phyloP scores from a whole-genome alignment of 2,797 vertebrate genomes.

The Cuniculus paca region DNA sequence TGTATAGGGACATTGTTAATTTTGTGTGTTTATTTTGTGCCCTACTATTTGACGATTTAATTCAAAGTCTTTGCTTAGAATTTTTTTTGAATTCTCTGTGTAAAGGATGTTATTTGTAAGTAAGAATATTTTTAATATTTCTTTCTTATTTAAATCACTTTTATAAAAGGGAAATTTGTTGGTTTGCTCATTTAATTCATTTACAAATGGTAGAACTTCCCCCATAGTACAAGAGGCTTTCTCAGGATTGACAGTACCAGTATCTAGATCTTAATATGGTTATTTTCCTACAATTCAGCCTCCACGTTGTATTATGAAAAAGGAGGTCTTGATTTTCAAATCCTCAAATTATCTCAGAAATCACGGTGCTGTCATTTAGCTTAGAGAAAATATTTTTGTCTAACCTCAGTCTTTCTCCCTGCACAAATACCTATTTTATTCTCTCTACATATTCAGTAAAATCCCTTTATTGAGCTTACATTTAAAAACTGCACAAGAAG shows the following conservation, averaged over 20 bases:
- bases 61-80: not conserved
- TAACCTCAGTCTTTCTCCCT: not conserved
- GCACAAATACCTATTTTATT: not conserved
- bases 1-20: not conserved
- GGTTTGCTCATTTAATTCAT: not conserved
- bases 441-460: not conserved
- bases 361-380: not conserved
- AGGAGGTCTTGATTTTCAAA: not conserved
- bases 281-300: not conserved
- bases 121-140: not conserved
- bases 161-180: not conserved
- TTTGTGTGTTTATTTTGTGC: not conserved
- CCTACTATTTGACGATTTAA: not conserved
- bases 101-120: not conserved
- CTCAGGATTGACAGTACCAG: not conserved
- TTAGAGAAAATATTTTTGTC: conserved; percentile 3
- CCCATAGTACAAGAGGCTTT: not conserved
- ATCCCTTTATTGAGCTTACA: not conserved
- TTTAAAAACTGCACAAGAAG: not conserved
- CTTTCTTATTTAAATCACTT: not conserved
- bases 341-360: not conserved
- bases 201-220: not conserved
- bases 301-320: not conserved
- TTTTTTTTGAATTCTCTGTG: not conserved
- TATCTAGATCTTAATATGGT: not conserved